These are phyloP conservation scores for Prionailurus viverrinus DNA, from an alignment of 2,113 vertebrate species.

Conservation along the genomic window DNA sequence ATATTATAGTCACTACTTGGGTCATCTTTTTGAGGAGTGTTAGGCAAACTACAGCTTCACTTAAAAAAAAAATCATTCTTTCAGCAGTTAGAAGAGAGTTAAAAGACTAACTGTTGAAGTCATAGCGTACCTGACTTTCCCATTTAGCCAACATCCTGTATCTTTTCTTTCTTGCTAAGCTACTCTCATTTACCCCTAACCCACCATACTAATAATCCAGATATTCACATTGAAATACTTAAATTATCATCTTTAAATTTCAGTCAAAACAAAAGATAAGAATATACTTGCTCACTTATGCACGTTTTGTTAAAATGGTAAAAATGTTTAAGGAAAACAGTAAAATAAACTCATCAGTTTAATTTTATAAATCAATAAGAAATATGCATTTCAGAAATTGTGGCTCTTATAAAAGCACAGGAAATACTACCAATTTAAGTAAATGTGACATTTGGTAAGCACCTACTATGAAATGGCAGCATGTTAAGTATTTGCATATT, in stretches of 20 bases:
- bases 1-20: background rate
- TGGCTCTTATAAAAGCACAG: background rate
- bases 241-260: background rate
- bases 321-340: background rate
- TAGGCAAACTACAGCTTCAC: background rate
- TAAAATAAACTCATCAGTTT: background rate
- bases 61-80: background rate
- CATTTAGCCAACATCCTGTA: background rate
- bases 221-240: background rate
- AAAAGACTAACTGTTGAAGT: background rate
- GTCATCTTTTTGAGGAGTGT: background rate
- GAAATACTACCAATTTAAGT: background rate
- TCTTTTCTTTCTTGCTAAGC: background rate
- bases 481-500: constrained; percentile 1
- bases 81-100: background rate
- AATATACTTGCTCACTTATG: background rate
- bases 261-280: background rate
- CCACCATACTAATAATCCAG: background rate
- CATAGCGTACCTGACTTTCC: background rate
- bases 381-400: background rate
- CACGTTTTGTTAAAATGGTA: background rate
- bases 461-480: background rate
- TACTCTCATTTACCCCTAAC: background rate
- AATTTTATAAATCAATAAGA: background rate
- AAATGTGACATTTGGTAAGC: background rate